phyloP scores from a whole-genome alignment of 2,888 invertebrate species.

The Drosophila anomelani region DNA sequence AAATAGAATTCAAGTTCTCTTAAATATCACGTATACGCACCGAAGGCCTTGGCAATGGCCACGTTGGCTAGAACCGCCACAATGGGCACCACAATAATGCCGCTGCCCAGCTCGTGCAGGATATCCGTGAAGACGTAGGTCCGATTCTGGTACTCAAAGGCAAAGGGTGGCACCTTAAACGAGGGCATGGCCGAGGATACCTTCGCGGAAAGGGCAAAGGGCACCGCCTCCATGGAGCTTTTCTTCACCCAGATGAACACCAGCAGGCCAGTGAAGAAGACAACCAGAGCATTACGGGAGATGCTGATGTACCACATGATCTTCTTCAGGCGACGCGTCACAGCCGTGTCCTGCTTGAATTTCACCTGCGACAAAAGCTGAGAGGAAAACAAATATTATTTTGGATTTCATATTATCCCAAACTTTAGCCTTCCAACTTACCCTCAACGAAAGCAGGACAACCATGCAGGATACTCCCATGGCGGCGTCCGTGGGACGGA shows the following conservation, averaged over 20 bases:
- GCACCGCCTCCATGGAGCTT: constrained; percentile 85
- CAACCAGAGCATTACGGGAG: constrained; percentile 91
- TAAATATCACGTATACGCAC: constrained; percentile 86
- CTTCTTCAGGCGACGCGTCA: constrained; percentile 85
- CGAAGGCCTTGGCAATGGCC: constrained; percentile 97
- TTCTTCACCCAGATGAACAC: constrained; percentile 85
- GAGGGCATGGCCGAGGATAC: constrained; percentile 90
- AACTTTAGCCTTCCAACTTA: constrained; percentile 82
- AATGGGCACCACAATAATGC: constrained; percentile 92
- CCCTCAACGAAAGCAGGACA: constrained; percentile 88
- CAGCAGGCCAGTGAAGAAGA: constrained; percentile 87
- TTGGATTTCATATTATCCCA: neutral
- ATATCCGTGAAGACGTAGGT: constrained; percentile 88
- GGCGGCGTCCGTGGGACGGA: constrained; percentile 87
- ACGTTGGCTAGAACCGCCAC: constrained; percentile 94
- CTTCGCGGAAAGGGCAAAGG: constrained; percentile 88
- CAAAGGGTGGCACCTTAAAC: constrained; percentile 89
- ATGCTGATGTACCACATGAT: constrained; percentile 90
- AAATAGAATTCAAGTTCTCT: neutral
- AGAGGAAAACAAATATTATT: neutral
- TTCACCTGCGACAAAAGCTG: constrained; percentile 75
- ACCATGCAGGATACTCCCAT: constrained; percentile 89
- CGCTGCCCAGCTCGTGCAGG: constrained; percentile 90
- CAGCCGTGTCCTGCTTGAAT: constrained; percentile 65
- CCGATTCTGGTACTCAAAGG: constrained; percentile 86